Evolutionary conservation across 2,113 vertebrate genomes (phyloP).

Genomic region (Chascanopsetta lugubris): DNA sequence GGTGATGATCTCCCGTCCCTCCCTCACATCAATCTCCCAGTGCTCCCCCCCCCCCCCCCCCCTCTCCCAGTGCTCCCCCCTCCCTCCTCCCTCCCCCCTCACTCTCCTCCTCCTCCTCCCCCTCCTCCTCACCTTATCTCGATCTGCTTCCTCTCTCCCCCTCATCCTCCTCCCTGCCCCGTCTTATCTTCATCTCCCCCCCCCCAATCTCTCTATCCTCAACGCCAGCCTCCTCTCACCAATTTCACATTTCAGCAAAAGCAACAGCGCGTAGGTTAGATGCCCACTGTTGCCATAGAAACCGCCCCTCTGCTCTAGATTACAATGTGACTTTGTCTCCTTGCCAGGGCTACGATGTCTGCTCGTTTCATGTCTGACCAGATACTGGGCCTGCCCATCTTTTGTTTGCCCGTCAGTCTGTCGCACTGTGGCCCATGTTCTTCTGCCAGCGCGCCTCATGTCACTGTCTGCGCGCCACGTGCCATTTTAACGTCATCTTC

Average conservation of each 20-base stretch:
- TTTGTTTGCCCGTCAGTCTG: conserved; percentile 22
- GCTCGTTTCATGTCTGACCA: conserved; percentile 50
- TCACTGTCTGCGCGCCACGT: conserved; percentile 3
- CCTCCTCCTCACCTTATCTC: conserved; percentile 57
- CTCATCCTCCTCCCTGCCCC: conserved; percentile 57
- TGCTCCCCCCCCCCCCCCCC: conserved; percentile 36
- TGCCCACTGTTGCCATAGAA: conserved; percentile 80
- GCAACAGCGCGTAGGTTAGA: conserved; percentile 70
- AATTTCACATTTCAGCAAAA: conserved; percentile 75
- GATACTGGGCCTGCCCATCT: conserved; percentile 41
- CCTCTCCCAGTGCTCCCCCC: conserved; percentile 54
- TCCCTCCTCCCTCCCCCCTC: conserved; percentile 56
- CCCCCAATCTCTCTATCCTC: conserved; percentile 57
- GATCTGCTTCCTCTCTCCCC: conserved; percentile 53
- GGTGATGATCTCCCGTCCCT: conserved; percentile 35
- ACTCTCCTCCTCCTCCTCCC: conserved; percentile 36
- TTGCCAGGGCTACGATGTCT: conserved; percentile 50
- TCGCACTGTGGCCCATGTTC: conserved; percentile 15
- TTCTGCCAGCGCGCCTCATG: conserved; percentile 5
- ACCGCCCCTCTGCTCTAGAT: conserved; percentile 73
- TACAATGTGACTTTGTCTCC: conserved; percentile 76
- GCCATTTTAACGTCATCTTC: conserved; percentile 30
- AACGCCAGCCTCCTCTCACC: conserved; percentile 59
- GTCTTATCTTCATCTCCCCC: conserved; percentile 74
- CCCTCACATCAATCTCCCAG: conserved; percentile 58